Evolutionary conservation across 1,140 invertebrate species (phyloP), one percentile per base, ranked within the genome.

Genomic region (Euglossa dilemma): DNA sequence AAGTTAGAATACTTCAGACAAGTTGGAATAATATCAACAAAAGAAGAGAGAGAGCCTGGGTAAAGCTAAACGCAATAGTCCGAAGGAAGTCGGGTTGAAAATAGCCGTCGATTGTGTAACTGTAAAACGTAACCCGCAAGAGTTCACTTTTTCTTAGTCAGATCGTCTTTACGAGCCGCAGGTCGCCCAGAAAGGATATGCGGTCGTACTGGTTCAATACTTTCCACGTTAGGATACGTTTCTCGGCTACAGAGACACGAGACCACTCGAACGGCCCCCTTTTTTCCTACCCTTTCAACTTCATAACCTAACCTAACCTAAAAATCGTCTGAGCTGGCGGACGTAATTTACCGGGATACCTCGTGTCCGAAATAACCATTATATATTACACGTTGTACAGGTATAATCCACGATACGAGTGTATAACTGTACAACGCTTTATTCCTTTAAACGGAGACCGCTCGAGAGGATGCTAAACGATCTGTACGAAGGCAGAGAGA

Each of bases 151-250:
- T 43, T 45, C 28, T 43, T 50, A 47, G 28, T 52, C 9, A 45
- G 75, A 45, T 77, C 75, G 75, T 77, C 74, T 77, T 56, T 56
- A 56, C 70, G 12, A 43, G 16, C 6, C 45, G 16, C 12, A n/a
- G 36, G 23, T 72, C 63, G 28, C 75, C 50, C 50, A 14, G 47
- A 45, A 77, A 77, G 75, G 75, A 54, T 56, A 77, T n/a, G 14
- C 23, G 0, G 23, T 56, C 16, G 23, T 28, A 36, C 50, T 67
- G 75, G 75, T 67, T 69, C 75, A 36, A 67, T 77, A 67, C 61
- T 67, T 77, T 77, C 75, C 63, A 67, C 75, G 63, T 77, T 77
- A 77, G 75, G 75, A 54, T 43, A 67, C 50, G 50, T 45, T 67
- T 77, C 75, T 54, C 11, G 36, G 50, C 50, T 67, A 36, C 47